These are phyloP conservation scores for Mechanitis mazaeus DNA, from an alignment of 2,888 invertebrate species.

Conservation along the genomic window DNA sequence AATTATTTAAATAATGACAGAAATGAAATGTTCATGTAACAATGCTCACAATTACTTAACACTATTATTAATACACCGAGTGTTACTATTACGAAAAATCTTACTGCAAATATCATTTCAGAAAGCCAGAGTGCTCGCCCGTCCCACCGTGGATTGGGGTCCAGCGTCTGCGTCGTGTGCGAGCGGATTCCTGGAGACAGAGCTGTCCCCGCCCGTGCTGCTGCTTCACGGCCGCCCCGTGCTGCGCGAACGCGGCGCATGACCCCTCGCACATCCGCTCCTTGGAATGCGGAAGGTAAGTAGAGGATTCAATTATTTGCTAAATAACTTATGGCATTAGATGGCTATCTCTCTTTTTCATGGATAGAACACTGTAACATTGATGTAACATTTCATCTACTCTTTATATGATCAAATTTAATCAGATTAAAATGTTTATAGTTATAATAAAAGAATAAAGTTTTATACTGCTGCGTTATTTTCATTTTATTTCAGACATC, in stretches of 20 bases:
- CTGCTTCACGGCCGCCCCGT: slow-evolving; percentile 71
- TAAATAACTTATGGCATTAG: neutral
- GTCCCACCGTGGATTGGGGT: slow-evolving; percentile 85
- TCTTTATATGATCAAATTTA: neutral
- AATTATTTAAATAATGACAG: too few species aligned
- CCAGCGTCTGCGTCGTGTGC: slow-evolving; percentile 70
- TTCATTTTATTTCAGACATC: slow-evolving; percentile 54
- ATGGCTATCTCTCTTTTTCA: too few species aligned
- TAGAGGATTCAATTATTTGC: too few species aligned
- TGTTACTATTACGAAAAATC: too few species aligned
- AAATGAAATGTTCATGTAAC: too few species aligned
- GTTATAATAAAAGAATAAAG: neutral
- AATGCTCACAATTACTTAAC: too few species aligned
- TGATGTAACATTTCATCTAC: too few species aligned
- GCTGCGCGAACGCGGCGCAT: slow-evolving; percentile 75
- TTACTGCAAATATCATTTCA: too few species aligned
- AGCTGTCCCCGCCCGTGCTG: slow-evolving; percentile 68
- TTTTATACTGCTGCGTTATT: neutral
- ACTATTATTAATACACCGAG: too few species aligned
- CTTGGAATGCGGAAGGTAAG: slow-evolving; percentile 63
- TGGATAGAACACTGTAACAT: too few species aligned
- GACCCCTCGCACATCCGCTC: slow-evolving; percentile 67
- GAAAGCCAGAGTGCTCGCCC: slow-evolving; percentile 76
- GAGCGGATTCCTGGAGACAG: slow-evolving; percentile 75
- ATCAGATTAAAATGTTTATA: neutral